Base-by-base conservation (phyloP, 2,888 invertebrate genomes). In the Tuberolachnus salignus region DNA sequence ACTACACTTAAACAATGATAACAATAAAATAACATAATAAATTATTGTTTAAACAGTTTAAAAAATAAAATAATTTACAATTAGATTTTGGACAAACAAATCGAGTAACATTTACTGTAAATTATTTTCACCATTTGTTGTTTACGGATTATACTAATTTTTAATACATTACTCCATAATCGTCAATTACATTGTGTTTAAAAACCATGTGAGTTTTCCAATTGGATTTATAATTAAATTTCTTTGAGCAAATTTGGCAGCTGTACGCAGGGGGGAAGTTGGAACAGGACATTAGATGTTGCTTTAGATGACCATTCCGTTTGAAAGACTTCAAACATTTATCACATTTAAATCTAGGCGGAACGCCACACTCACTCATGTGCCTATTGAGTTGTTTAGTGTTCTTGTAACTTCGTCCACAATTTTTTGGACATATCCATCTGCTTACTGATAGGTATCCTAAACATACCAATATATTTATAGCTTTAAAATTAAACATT, bases 291-390 rank as follows among this genome's bases (percentile, higher is more conserved):
- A 61, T 73, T 16, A 73, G 10, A 19, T 73, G 73, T 51, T 73
- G 59, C 44, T 73, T 73, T 44, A 61, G n/a, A 61, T 73, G 73
- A 34, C 49, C 63, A 19, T 73, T 73, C 1, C 73, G 81, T 63
- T 80, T 81, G 19, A 81, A 81, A 44, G 75, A 71, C 57, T 81
- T 80, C 1, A 81, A 80, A 57, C 82, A 82, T 59, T 80, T 51
- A 51, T 81, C 71, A 55, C 84, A 84, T 9, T 82, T 81, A 81
- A 84, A 73, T 46, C 49, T 46, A 63, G 34, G 73, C 11, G 73
- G 82, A 71, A 73, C 51, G 10, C 86, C 86, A 81, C 87, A 87
- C 81, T 86, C 86, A 73, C 85, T 84, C 80, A 85, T 81, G 82
- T 86, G 86, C n/a, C 51, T 75, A 26, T 63, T 51, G n/a, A 82